These are phyloP conservation scores for Tursiops truncatus DNA, from an alignment of 2,113 vertebrate species.

Conservation along the genomic window DNA sequence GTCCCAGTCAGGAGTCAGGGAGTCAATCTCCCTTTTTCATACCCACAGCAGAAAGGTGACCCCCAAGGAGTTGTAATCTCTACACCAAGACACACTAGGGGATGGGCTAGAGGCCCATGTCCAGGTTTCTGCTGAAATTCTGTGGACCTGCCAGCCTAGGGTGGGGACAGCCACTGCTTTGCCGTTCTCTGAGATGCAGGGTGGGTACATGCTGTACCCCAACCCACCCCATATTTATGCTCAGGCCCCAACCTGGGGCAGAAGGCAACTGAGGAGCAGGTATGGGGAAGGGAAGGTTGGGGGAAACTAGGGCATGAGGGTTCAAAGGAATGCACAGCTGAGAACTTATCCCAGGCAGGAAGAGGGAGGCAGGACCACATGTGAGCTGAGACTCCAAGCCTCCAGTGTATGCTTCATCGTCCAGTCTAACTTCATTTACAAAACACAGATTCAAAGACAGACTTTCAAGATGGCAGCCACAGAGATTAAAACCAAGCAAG, in stretches of 20 bases:
- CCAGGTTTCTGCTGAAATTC: neutral
- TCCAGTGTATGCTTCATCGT: neutral
- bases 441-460: neutral
- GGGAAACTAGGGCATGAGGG: neutral
- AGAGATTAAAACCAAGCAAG: neutral
- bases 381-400: neutral
- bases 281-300: neutral
- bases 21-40: neutral
- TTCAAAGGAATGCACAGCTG: neutral
- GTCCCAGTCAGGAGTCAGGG: neutral
- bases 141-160: neutral
- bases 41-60: neutral
- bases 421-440: neutral
- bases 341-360: neutral
- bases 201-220: neutral
- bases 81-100: neutral
- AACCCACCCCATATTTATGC: neutral
- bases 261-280: neutral
- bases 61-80: neutral
- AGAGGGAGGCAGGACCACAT: neutral
- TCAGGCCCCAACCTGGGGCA: neutral
- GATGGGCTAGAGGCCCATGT: neutral
- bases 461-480: neutral
- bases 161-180: neutral
- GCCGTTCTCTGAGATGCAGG: neutral